A percentile compares a stretch with the other conserved stretches of the same genome.
phyloP scores from a whole-genome alignment of 2,888 invertebrate genomes.

The Ditylenchus weischeri region DNA sequence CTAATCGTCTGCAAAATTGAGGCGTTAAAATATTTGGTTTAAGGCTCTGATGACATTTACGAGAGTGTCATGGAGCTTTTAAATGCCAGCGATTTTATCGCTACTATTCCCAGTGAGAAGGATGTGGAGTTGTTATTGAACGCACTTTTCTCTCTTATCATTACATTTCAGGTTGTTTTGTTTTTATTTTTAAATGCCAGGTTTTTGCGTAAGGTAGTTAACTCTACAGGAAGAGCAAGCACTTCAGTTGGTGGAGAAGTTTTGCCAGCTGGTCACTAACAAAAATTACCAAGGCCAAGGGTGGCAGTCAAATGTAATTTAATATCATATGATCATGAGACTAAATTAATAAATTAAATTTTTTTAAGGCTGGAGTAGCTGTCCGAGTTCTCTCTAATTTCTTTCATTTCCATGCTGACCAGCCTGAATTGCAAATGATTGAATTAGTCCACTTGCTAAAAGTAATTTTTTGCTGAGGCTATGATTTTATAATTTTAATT shows the following conservation, averaged over 20 bases:
- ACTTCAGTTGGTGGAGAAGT: constrained; percentile 14
- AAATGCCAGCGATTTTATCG: constrained; percentile 20
- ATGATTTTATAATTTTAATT: no score
- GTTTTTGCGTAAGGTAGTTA: no score
- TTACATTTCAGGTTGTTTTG: constrained; percentile 66
- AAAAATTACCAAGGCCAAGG: constrained; percentile 39
- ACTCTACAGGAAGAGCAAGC: constrained; percentile 24
- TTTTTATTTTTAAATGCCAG: no score
- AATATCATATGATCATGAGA: constrained; percentile 3
- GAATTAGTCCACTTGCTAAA: constrained; percentile 61
- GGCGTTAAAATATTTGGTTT: neutral
- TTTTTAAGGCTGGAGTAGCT: constrained; percentile 47
- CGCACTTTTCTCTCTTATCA: constrained; percentile 92
- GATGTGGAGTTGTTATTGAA: constrained; percentile 90
- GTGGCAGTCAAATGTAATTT: constrained; percentile 42
- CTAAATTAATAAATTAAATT: neutral
- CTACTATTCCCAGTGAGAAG: constrained; percentile 29
- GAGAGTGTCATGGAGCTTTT: constrained; percentile 21
- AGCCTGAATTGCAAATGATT: constrained; percentile 88
- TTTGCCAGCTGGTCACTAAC: constrained; percentile 13
- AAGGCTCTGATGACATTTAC: constrained; percentile 21
- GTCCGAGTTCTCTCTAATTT: constrained; percentile 77
- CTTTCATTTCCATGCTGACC: constrained; percentile 84
- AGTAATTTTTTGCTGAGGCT: no score
- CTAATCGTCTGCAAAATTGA: neutral